A percentile compares a stretch with the other conserved stretches of the same genome.
Conservation (phyloP, 1,140 invertebrate species). For the Archivesica marissinica region DNA sequence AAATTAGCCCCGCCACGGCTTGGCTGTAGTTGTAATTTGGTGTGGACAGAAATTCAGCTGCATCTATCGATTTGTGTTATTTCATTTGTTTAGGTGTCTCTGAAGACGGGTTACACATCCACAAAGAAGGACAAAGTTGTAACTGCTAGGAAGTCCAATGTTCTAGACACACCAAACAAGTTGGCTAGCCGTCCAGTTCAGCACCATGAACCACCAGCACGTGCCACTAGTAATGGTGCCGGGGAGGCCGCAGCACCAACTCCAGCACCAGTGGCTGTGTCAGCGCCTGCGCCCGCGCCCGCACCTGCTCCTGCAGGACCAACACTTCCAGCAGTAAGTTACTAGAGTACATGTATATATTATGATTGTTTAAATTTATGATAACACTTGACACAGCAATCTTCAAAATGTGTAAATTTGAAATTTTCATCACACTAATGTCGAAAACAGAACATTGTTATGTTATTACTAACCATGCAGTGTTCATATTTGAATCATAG, state of each 20-base stretch:
- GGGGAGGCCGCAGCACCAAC: conserved; percentile 18
- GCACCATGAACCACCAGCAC: conserved; percentile 47
- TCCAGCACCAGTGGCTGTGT: neutral
- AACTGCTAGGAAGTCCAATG: conserved; percentile 84
- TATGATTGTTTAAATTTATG: neutral
- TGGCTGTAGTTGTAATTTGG: no score
- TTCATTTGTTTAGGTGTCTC: conserved; percentile 79
- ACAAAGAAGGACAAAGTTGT: conserved; percentile 86
- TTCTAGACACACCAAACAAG: conserved; percentile 3
- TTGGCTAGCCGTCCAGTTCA: neutral
- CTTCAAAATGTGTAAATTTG: no score
- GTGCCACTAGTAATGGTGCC: conserved; percentile 21
- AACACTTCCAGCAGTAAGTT: conserved; percentile 81
- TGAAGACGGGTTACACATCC: conserved; percentile 85
- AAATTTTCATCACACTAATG: no score
- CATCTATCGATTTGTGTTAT: neutral
- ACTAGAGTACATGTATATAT: neutral
- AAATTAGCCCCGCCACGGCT: no score
- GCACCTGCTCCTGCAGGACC: conserved; percentile 64
- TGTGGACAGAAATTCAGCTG: no score
- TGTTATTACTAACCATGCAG: no score
- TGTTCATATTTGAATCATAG: no score
- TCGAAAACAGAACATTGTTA: no score
- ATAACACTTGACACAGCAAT: no score
- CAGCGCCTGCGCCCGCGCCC: conserved; percentile 44